Conservation (phyloP, 2,888 invertebrate species). For the Homarus gammarus region DNA sequence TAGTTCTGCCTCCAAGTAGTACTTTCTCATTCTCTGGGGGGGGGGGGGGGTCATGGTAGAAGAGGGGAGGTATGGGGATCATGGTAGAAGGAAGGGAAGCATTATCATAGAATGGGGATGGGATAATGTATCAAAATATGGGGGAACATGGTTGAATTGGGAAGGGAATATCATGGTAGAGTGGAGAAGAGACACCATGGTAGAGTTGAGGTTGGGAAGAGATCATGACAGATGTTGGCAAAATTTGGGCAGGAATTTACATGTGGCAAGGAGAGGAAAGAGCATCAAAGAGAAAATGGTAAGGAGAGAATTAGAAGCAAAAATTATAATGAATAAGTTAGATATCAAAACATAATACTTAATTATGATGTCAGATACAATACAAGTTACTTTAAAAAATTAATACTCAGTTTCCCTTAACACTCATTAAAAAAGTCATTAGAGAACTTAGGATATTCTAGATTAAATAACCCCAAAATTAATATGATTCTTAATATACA, state of each 20-base stretch:
- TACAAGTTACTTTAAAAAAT: no score
- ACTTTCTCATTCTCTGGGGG: conserved; percentile 72
- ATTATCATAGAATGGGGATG: neutral
- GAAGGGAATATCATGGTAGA: neutral
- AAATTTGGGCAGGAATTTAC: neutral
- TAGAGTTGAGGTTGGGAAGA: neutral
- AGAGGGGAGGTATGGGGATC: neutral
- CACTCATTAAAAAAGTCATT: no score
- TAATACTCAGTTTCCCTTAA: no score
- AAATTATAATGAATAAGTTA: no score
- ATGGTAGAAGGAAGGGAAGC: neutral
- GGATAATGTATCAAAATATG: neutral
- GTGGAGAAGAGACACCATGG: neutral
- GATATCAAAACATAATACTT: no score
- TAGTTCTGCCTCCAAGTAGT: conserved; percentile 71
- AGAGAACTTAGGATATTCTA: no score
- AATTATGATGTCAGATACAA: no score
- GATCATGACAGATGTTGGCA: neutral
- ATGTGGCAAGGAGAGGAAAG: neutral
- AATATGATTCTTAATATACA: no score
- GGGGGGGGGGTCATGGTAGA: conserved; percentile 6
- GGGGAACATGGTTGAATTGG: neutral
- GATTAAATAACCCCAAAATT: no score
- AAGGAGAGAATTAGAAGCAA: neutral
- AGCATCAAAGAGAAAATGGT: neutral